Percentiles rank a stretch among this genome's conserved stretches.
Evolutionary conservation across 2,888 invertebrate genomes (phyloP).

Genomic region (Parochlus steinenii): DNA sequence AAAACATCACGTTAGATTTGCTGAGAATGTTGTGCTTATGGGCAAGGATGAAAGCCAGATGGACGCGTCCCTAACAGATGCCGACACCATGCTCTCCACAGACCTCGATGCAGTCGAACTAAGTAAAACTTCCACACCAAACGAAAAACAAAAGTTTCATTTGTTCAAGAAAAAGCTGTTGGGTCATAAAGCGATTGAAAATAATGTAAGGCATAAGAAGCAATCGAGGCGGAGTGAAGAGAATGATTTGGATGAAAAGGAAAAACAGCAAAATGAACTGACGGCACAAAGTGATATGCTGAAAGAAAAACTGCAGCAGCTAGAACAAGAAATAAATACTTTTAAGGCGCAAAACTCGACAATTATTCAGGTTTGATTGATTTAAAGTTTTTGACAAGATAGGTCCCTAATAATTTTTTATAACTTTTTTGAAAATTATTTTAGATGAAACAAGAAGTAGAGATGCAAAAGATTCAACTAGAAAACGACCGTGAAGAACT

Average conservation of each 20-base stretch:
- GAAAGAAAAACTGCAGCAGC: slow-evolving; percentile 42
- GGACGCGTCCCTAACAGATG: neutral
- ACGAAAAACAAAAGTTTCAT: slow-evolving; percentile 26
- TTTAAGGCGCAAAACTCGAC: slow-evolving; percentile 37
- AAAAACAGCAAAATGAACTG: slow-evolving; percentile 15
- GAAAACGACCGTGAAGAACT: slow-evolving; percentile 41
- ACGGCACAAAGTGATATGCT: slow-evolving; percentile 35
- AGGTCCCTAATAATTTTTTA: slow-evolving; percentile 35
- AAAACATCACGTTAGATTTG: slow-evolving; percentile 15
- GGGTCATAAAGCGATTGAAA: slow-evolving; percentile 24
- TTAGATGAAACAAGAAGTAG: slow-evolving; percentile 43
- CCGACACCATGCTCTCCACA: slow-evolving; percentile 3
- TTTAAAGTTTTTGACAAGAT: slow-evolving; percentile 31
- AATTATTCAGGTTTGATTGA: no score
- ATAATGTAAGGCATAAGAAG: slow-evolving; percentile 14
- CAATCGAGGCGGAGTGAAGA: neutral
- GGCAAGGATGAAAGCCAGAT: neutral
- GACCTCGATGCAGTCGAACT: slow-evolving; percentile 5
- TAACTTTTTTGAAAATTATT: no score
- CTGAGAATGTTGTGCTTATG: slow-evolving; percentile 14
- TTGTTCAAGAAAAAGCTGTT: slow-evolving; percentile 28
- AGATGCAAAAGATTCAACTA: slow-evolving; percentile 41
- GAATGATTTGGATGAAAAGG: slow-evolving; percentile 14
- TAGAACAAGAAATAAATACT: slow-evolving; percentile 44
- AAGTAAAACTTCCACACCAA: slow-evolving; percentile 12